Evolutionary conservation across 2,113 vertebrate genomes (phyloP), one percentile per base, ranked within the genome.

Genomic region (Rhagologus leucostigma): DNA sequence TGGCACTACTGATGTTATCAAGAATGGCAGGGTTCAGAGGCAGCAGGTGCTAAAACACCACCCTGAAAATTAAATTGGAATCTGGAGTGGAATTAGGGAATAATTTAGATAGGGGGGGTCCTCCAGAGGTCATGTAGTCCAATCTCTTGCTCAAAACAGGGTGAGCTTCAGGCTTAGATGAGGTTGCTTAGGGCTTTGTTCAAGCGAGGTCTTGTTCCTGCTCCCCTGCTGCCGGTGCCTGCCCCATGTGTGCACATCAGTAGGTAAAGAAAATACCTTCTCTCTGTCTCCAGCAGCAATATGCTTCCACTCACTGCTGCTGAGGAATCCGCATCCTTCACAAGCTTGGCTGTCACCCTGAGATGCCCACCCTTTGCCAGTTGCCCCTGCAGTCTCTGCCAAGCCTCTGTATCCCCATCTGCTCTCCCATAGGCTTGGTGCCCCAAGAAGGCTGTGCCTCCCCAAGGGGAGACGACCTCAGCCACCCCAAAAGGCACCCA

Each of bases 381-480:
- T n/a, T 11, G 2, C 14, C 32, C 29, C 44, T 33, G 47, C 39
- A 44, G n/a, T n/a, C 17, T 92, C 63, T 90, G 85, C 55, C 42
- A 59, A 49, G 33, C 33, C 50, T 47, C 16, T 42, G 10, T 53
- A 35, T 42, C 35, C 42, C 21, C 29, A 29, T 52, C 33, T 92
- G 17, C 33, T 20, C 27, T 69, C 37, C 30, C 3, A 4, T 76
- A 79, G 33, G 16, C 32, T 71, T 50, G 52, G 39, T 82, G 47
- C 50, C 41, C 16, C 3, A 3, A 47, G 39, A 33, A 46, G 46
- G 37, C 74, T 73, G 30, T 60, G 27, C 29, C 5, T 64, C 37
- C n/a, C 13, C 0, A 2, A 11, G 35, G 11, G 21, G 18, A 75
- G 52, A 67, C 17, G 26, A 11, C 32, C 2, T 5, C 2, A 0